Base-by-base conservation (phyloP, 23 tunicate genomes). In the Ciona savignyi region DNA sequence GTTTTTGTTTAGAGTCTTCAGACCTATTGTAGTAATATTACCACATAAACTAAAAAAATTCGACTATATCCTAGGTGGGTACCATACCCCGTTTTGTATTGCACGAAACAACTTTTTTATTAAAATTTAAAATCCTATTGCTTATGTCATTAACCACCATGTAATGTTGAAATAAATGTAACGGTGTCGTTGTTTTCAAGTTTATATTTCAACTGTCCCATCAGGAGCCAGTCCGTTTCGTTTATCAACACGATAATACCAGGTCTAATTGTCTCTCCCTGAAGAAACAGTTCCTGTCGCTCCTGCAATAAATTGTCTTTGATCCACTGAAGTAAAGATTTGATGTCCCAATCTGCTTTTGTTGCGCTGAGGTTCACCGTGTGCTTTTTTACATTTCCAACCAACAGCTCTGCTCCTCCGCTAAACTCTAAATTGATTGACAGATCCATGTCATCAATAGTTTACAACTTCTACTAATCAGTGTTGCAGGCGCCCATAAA, bases 101-200 rank as follows among this genome's bases (percentile, higher is more conserved):
- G n/a, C n/a, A n/a, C n/a, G n/a, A n/a, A n/a, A n/a, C n/a, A n/a
- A n/a, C n/a, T n/a, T n/a, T n/a, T n/a, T n/a, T n/a, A 65, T 25
- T 15, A 11, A 25, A 65, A 65, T 15, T 65, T 65, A 25, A 23
- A 65, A 23, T 23, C n/a, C 23, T 23, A 15, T 65, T 65, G 27
- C 20, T 23, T 23, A 65, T 65, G 19, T 65, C 29, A n/a, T 79
- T 62, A 93, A 25, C 99, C 99, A 20, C 99, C 99, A 75, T 94
- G 99, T 66, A 94, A 75, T 1, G 99, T 94, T 65, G 99, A 94
- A 27, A 94, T 87, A 80, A 94, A 94, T 0, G 86, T 86, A 30
- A 94, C 79, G 51, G 62, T 63, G 63, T 94, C 99, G 35, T 76
- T 83, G 22, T 88, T 32, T 63, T 76, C 89, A 2, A 94, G 0